phyloP scores from a whole-genome alignment of 2,888 invertebrate genomes.

The Scaptomyza parva region DNA sequence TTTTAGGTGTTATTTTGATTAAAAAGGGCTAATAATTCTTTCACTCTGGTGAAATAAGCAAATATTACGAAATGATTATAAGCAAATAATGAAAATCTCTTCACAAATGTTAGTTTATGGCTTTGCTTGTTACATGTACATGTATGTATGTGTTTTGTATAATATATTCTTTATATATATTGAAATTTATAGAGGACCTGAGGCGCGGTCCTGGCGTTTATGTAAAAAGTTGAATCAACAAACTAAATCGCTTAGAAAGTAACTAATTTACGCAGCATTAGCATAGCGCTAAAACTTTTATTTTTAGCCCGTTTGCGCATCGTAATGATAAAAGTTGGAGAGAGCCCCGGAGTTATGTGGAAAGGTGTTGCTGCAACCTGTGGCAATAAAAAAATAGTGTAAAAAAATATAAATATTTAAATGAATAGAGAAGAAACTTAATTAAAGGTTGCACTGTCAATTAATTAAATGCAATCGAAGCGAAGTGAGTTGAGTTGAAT shows the following conservation, averaged over 20 bases:
- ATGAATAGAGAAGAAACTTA: conserved; percentile 13
- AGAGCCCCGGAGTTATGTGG: conserved; percentile 48
- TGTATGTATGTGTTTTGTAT: too few species aligned
- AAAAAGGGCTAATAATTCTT: background rate
- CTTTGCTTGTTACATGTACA: too few species aligned
- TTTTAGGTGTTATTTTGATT: too few species aligned
- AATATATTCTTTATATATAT: conserved; percentile 37
- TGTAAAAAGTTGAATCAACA: conserved; percentile 75
- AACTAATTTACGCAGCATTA: conserved; percentile 68
- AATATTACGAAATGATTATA: too few species aligned
- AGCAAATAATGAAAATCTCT: too few species aligned
- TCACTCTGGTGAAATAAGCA: background rate
- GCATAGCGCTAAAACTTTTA: conserved; percentile 60
- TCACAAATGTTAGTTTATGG: too few species aligned
- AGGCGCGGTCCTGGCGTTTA: conserved; percentile 71
- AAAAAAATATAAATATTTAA: background rate
- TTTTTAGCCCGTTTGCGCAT: conserved; percentile 68
- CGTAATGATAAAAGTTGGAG: conserved; percentile 80
- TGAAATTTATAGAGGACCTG: background rate
- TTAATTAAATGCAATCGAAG: conserved; percentile 45
- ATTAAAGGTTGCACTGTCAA: conserved; percentile 30
- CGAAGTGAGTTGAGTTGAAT: conserved; percentile 14
- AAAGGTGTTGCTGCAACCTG: conserved; percentile 29
- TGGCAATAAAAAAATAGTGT: background rate
- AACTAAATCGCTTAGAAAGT: conserved; percentile 78